Base-by-base conservation (phyloP, 2,888 invertebrate genomes). In the Malacosoma neustria region DNA sequence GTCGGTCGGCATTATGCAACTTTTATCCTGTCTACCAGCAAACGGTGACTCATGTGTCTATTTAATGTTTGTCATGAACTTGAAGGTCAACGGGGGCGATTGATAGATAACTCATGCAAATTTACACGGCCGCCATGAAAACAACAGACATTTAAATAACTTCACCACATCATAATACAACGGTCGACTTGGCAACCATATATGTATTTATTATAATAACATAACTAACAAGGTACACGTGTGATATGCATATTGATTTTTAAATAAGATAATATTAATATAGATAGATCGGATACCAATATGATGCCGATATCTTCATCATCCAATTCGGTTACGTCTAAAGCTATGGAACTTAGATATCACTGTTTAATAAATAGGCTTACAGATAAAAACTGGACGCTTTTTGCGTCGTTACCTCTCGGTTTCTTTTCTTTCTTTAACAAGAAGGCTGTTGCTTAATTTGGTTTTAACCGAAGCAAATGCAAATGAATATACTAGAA, bases 31-130 rank as follows among this genome's bases (percentile, higher is more conserved):
- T 63, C 61, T 62, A 49, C 51, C 46, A 49, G 51, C 46, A 32
- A 45, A 41, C 42, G 15, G 50, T 69, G 69, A 69, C 41, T 68
- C 65, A 69, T 45, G 42, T 39, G 22, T 9, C 22, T 22, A 22
- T 22, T 22, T 38, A 38, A 51, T 51, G 48, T 50, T 57, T 54
- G 50, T 48, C 51, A 51, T 41, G 42, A 48, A 48, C 45, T 45
- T 44, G 60, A 67, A 67, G 68, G 69, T 57, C 54, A 42, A 34
- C 39, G 39, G 49, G 51, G 45, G 42, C 48, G 50, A 54, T 49
- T 49, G 34, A 49, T 49, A 51, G 49, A 49, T 46, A 53, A 40
- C 39, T 22, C 22, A 22, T 36, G 22, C 22, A 32, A 36, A 32
- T 36, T 6, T 36, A 32, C 22, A 32, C 36, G 11, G n/a, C 2